A percentile compares a stretch with the other conserved stretches of the same genome.
phyloP scores from a whole-genome alignment of 2,888 invertebrate genomes.

The Magallana nippona region DNA sequence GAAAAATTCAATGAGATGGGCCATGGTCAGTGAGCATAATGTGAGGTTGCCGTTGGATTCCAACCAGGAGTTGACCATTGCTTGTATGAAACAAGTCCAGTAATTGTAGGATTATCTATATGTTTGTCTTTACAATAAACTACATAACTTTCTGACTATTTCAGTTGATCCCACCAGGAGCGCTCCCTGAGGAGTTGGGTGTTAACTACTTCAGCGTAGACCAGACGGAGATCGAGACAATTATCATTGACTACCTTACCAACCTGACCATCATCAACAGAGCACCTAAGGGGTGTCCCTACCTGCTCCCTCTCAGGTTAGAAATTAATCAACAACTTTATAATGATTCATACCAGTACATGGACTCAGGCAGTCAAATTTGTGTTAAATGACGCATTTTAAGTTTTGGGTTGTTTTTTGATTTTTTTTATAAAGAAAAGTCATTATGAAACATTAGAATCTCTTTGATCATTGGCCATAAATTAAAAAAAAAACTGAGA shows the following conservation, averaged over 20 bases:
- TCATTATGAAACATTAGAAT: not conserved
- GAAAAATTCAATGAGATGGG: too few species aligned
- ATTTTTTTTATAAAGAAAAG: not conserved
- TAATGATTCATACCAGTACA: not conserved
- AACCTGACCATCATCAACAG: slow-evolving; percentile 45
- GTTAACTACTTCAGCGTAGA: slow-evolving; percentile 53
- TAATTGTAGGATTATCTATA: too few species aligned
- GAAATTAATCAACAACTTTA: slow-evolving; percentile 41
- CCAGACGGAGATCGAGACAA: slow-evolving; percentile 43
- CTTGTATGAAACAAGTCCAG: too few species aligned
- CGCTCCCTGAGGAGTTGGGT: slow-evolving; percentile 85
- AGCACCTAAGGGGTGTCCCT: slow-evolving; percentile 64
- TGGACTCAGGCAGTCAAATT: too few species aligned
- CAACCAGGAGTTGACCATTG: too few species aligned
- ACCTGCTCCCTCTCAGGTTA: slow-evolving; percentile 65
- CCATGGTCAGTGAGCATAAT: too few species aligned
- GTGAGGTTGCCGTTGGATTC: too few species aligned
- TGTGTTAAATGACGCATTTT: not conserved
- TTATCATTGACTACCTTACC: slow-evolving; percentile 57
- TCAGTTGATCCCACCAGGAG: slow-evolving; percentile 86
- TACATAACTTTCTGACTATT: slow-evolving; percentile 28
- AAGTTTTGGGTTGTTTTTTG: not conserved
- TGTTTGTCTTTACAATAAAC: too few species aligned
- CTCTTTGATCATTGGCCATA: too few species aligned
- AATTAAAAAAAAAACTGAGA: too few species aligned